Evolutionary conservation across 2,113 vertebrate genomes (phyloP), one percentile per base, ranked within the genome.

Genomic region (Dunckerocampus dactyliophorus): DNA sequence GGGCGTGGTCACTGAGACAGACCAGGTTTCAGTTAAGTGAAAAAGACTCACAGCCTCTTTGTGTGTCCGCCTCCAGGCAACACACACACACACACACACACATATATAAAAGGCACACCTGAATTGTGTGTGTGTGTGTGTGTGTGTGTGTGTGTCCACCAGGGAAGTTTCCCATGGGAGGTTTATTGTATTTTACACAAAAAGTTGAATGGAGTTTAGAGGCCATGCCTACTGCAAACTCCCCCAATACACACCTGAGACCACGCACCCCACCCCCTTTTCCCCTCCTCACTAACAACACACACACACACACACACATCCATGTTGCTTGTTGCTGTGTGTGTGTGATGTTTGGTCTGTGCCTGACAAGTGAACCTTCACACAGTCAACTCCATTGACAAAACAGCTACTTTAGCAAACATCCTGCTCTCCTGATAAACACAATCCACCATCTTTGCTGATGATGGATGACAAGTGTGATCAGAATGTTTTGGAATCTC

Each of bases 1-100:
- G 77, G 79, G 79, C 3, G 80, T 75, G 82, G 82, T 71, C 19
- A 56, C 19, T 62, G 62, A 72, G 53, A 65, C 75, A 54, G 77
- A 76, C 74, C 75, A 74, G 68, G 77, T 80, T 85, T 85, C 82
- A 82, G 58, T 74, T 52, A 62, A 61, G 39, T 76, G 70, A 80
- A 80, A 34, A 77, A 82, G 75, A 76, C 68, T 81, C 65, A 15
- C 54, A 71, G 71, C 45, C 59, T 70, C 68, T 78, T 65, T 78
- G 79, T 78, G 62, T 43, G 39, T 74, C 48, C 69, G 57, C 75
- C 77, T 80, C 37, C 31, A 5, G 80, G 61, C 60, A 52, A 59
- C 57, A 51, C 58, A 63, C 76, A 50, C 63, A 62, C 67, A 68
- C 74, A 65, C 59, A 56, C 47, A 54, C 47, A 37, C 21, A 50